These are phyloP conservation scores for Tinamus guttatus DNA, from an alignment of 2,113 vertebrate genomes.

Conservation along the genomic window DNA sequence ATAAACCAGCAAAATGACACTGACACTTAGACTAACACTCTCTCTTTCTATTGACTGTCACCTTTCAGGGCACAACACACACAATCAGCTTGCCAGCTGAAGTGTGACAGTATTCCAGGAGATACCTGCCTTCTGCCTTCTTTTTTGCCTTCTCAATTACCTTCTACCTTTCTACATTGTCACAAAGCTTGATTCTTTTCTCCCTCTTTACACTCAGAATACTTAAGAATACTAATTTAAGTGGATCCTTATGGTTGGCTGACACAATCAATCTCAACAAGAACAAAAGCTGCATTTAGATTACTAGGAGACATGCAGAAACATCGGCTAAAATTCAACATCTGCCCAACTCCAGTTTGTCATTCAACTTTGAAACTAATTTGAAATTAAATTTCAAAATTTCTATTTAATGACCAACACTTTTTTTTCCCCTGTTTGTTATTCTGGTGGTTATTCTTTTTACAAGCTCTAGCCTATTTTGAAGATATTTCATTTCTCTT, in stretches of 20 bases:
- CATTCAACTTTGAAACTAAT: not conserved
- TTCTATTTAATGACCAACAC: not conserved
- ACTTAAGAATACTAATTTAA: not conserved
- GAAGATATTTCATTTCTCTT: not conserved
- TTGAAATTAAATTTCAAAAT: not conserved
- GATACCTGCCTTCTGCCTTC: not conserved
- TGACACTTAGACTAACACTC: not conserved
- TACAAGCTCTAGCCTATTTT: not conserved
- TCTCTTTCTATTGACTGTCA: not conserved
- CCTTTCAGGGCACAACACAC: not conserved
- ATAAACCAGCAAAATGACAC: not conserved
- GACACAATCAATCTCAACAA: rapidly evolving
- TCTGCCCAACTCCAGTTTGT: not conserved
- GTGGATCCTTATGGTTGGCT: not conserved
- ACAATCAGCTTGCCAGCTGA: not conserved
- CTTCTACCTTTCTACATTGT: not conserved
- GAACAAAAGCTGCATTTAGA: rapidly evolving
- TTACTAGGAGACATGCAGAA: not conserved
- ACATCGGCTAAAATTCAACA: not conserved
- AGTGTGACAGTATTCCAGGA: not conserved
- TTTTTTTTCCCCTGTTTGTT: not conserved
- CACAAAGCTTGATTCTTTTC: not conserved
- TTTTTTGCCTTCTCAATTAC: not conserved
- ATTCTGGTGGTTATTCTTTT: not conserved
- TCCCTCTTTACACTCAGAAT: not conserved